Evolutionary conservation across 92 coral and sea anemone species (phyloP), one percentile per base, ranked within the genome.

Genomic region (Bergia sp.): DNA sequence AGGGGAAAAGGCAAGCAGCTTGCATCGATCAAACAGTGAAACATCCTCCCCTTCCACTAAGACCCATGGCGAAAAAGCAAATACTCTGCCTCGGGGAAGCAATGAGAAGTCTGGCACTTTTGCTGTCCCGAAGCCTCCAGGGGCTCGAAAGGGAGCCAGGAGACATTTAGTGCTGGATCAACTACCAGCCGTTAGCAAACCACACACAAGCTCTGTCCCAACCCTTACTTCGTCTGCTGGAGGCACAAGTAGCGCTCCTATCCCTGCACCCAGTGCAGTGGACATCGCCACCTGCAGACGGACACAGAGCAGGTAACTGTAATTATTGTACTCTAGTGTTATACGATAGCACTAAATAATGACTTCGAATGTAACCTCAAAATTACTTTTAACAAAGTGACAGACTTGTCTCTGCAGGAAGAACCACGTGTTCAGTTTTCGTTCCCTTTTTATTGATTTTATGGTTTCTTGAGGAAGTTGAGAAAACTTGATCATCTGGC

Each of bases 111-210:
- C 90, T 43, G 93, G 92, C 65, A 90, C 82, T 36, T 90, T 94
- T 74, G 90, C 96, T 23, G 93, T 95, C 2, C 98, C 99, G 11
- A 93, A 92, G 82, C 98, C 98, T n/a, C 97, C 96, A 18, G 95
- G 90, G 20, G 91, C 92, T n/a, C 94, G 98, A 2, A 94, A 95
- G 83, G 96, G 98, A 37, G 93, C 92, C 8, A 92, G 98, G 88
- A 86, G 96, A 81, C 98, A 87, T 37, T 91, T 95, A 49, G 92
- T 89, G 50, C 85, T 95, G 66, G 99, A 97, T 79, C 69, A 61
- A 23, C 90, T 90, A 37, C 86, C 93, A 45, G 85, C 86, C 47
- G 79, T 86, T 41, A 90, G 85, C 81, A 95, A 94, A 88, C 86
- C 94, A n/a, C 39, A 39, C 7, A 20, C 79, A 47, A 29, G 79